These are phyloP conservation scores for Lepilemur ruficaudatus DNA, from an alignment of 2,797 vertebrate genomes.

Conservation along the genomic window DNA sequence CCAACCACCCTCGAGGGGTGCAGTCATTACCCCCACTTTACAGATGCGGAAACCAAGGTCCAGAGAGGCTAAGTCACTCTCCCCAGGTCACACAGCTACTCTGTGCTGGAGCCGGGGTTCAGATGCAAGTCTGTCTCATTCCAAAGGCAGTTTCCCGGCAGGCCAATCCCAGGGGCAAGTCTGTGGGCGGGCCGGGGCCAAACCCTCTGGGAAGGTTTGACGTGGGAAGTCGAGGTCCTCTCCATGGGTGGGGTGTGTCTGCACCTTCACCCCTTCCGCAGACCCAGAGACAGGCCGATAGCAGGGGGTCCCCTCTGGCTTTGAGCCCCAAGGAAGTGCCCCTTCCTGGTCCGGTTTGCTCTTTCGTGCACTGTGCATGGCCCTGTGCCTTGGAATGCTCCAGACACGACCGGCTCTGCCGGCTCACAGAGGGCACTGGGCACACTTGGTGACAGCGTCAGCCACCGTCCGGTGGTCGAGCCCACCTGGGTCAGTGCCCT, in stretches of 20 bases:
- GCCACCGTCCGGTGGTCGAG: rapidly evolving
- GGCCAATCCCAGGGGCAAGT: not conserved
- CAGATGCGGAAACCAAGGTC: not conserved
- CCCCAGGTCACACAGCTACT: not conserved
- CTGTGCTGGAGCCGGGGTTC: not conserved
- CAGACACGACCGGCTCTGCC: not conserved
- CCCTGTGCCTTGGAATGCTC: not conserved
- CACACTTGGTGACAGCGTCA: not conserved
- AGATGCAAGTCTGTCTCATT: not conserved
- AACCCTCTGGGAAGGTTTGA: too few relatives aligned
- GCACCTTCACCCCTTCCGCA: not conserved
- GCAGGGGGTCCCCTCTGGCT: not conserved
- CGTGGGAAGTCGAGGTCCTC: not conserved
- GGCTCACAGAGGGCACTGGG: rapidly evolving
- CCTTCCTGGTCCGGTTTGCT: not conserved
- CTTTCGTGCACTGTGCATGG: not conserved
- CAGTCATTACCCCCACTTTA: rapidly evolving
- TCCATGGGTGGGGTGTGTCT: not conserved
- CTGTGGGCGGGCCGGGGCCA: not conserved
- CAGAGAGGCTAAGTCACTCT: not conserved
- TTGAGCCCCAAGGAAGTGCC: not conserved
- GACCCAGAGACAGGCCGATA: rapidly evolving
- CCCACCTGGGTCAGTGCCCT: too few relatives aligned
- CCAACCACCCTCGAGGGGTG: not conserved
- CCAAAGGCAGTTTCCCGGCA: not conserved